Evolutionary conservation across 2,113 vertebrate genomes (phyloP), one percentile per base, ranked within the genome.

Genomic region (Mastomys natalensis): DNA sequence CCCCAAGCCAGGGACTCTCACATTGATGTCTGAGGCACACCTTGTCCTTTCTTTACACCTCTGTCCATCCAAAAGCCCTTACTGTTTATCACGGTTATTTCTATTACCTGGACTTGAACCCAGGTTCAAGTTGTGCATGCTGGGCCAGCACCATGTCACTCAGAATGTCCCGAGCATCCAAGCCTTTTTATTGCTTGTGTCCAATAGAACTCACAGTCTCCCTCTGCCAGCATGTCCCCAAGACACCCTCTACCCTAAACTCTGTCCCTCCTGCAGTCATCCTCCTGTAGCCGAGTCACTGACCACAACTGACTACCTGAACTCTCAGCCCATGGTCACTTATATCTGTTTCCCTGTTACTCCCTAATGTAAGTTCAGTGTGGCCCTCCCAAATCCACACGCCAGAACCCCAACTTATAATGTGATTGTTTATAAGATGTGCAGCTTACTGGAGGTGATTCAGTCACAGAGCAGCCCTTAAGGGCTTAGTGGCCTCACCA

Each of bases 281-380:
- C 16, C 66, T 70, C 7, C 64, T 45, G 31, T 72, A 22, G 16
- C 64, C 73, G 45, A 2, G 31, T n/a, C 66, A 58, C 1, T 0
- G 22, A 1, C 17, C 7, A 1, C 9, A 7, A 8, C 34, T 3
- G 45, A 7, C 37, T 66, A 16, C 40, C n/a, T 1, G 73, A 64
- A 9, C 16, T 53, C 76, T 53, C 76, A 37, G 34, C 8, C 1
- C n/a, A 24, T 15, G 37, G 37, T 45, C 92, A 73, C 72, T 13
- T 64, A 2, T 4, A 6, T 78, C 51, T n/a, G 17, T 26, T 34
- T 88, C 34, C 40, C 51, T 24, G 16, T 22, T 45, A 37, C 58
- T 31, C 9, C 3, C 4, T 26, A 16, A 2, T 26, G 43, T 37
- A 37, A 31, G 55, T 10, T 40, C 5, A n/a, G 12, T 21, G 68